Base-by-base conservation (phyloP, 2,888 invertebrate species). In the Euplagia quadripunctaria region DNA sequence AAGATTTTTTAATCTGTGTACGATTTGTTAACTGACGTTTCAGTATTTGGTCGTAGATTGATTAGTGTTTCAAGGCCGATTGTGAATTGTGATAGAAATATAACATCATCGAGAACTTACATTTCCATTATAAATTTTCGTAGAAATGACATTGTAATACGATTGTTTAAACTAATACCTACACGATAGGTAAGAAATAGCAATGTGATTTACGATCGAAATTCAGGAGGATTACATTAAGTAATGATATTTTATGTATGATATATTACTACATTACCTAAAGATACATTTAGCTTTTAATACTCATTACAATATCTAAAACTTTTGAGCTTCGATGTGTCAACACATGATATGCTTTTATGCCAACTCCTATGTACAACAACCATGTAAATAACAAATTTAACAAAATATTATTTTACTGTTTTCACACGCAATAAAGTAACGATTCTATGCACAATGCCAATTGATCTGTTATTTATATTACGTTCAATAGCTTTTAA, bases 261-360 rank as follows among this genome's bases (percentile, higher is more conserved):
- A 79, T 85, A 85, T 82, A 81, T 85, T 82, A 81, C 84, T 85
- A 87, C 81, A 81, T 81, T 81, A 74, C 82, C 76, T 85, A 80
- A 83, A 80, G 81, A 78, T 86, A 87, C 78, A 72, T 81, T 83
- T 83, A 87, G 77, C 70, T 82, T 84, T 87, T 84, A 79, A 83
- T 84, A 86, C 84, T 86, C 82, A 86, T 86, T 87, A 88, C 80
- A 89, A 86, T 86, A 89, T 83, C 87, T 90, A 88, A 88, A 88
- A 82, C 81, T 87, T 71, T 92, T 92, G 93, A 92, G 93, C 94
- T 87, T 91, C 82, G 79, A 85, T 85, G 63, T 70, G 70, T 86
- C 86, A 81, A 89, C 86, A 89, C 86, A 86, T 93, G 94, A 94
- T 94, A 94, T 94, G 94, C 91, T 86, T 82, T 81, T 85, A 84